Evolutionary conservation across 2,113 vertebrate genomes (phyloP), one percentile per base, ranked within the genome.

Genomic region (Oncorhynchus kisutch): DNA sequence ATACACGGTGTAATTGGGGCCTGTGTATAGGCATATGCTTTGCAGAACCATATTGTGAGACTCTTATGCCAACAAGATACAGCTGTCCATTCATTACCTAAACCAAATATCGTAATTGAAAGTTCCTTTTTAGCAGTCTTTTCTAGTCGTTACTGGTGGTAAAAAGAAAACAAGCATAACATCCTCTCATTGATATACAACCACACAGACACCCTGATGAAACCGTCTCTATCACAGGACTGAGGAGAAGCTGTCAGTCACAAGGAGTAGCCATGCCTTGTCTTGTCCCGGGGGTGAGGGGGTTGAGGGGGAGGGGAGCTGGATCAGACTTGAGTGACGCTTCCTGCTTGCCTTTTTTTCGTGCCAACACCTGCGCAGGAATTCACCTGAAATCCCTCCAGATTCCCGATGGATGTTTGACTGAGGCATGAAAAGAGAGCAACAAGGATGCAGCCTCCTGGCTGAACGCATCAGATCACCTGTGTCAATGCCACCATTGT

Each of bases 401-500:
- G 74, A 85, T 14, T 54, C 51, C 51, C 51, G 51, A 54, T 13
- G 80, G 80, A 84, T 82, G 87, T 89, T 86, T 85, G 78, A 88
- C 80, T 88, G 74, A 78, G 74, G 79, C 80, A 84, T 88, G 85
- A 87, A 89, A 90, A 84, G 74, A 78, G 84, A 84, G 3, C 51
- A 89, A 87, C 80, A 82, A 77, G 81, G 81, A 51, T 20, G 79
- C 66, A 5, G 71, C 84, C 78, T 84, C 77, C 70, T 71, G 69
- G 73, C 85, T 88, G 82, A 88, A 88, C 24, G 71, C 86, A 78
- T 83, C 12, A 16, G 87, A 90, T 90, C 91, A 91, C 89, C 88
- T 90, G 88, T 84, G 85, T 91, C 87, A 91, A 90, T 90, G 88
- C 87, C 71, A 74, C 89, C 82, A 88, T 91, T 91, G 88, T 91